Percentiles rank a stretch among this genome's conserved stretches.
These are phyloP conservation scores for Drosophila mojavensis DNA, from an alignment of 1,140 invertebrate genomes.

Conservation along the genomic window DNA sequence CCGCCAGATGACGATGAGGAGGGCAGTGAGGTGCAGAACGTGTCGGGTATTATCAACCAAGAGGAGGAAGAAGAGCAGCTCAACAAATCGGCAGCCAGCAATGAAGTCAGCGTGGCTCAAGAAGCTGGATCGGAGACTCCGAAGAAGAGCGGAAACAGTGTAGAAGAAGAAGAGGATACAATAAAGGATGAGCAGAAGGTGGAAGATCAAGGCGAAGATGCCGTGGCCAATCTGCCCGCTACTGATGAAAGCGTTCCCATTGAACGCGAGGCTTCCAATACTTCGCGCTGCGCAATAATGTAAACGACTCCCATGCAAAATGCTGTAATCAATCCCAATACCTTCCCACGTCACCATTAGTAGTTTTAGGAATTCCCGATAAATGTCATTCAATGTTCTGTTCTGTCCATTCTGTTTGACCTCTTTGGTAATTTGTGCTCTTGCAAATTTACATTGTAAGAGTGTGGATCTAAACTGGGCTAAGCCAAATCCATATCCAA, in stretches of 20 bases:
- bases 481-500: neutral
- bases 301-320: slow-evolving; percentile 28
- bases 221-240: slow-evolving; percentile 25
- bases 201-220: slow-evolving; percentile 27
- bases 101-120: slow-evolving; percentile 54
- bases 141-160: slow-evolving; percentile 44
- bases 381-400: slow-evolving; percentile 36
- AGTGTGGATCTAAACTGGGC: slow-evolving; percentile 20
- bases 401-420: slow-evolving; percentile 6
- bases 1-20: slow-evolving; percentile 53
- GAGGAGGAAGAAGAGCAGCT: slow-evolving; percentile 52
- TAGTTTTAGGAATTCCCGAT: slow-evolving; percentile 41
- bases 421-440: slow-evolving; percentile 64
- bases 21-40: slow-evolving; percentile 63
- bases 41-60: slow-evolving; percentile 65
- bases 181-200: slow-evolving; percentile 1
- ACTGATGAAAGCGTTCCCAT: slow-evolving; percentile 21
- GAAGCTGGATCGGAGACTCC: slow-evolving; percentile 62
- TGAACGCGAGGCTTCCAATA: slow-evolving; percentile 44
- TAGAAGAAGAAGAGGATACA: slow-evolving; percentile 10
- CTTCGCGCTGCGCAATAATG: slow-evolving; percentile 76
- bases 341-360: slow-evolving; percentile 34
- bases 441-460: slow-evolving; percentile 60
- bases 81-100: slow-evolving; percentile 42
- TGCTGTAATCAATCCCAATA: neutral